Conservation (phyloP, 2,888 invertebrate genomes). For the Drosophila kanekoi region DNA sequence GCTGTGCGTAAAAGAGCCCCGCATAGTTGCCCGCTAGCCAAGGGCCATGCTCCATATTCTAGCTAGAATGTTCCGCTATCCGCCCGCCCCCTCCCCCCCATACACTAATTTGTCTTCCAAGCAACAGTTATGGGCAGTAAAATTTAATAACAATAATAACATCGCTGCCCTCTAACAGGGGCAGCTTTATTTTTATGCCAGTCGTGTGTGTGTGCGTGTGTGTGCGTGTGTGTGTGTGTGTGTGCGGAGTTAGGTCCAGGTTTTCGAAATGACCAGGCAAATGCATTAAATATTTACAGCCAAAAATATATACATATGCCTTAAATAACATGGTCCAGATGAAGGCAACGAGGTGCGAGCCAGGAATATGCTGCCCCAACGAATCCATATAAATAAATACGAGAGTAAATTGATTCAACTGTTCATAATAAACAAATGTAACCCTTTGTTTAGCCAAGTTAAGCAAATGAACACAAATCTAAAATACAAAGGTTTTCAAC, state of each 20-base stretch:
- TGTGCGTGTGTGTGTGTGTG: constrained; percentile 18
- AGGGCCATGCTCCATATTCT: constrained; percentile 2
- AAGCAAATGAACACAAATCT: too few species aligned
- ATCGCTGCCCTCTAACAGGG: constrained; percentile 59
- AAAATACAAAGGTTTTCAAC: background rate
- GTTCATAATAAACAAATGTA: background rate
- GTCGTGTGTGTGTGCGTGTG: constrained; percentile 10
- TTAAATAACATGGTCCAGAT: constrained; percentile 51
- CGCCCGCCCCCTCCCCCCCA: background rate
- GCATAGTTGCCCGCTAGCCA: constrained; percentile 24
- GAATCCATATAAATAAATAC: background rate
- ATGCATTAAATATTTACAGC: constrained; percentile 78
- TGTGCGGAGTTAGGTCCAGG: constrained; percentile 21
- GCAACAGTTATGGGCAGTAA: constrained; percentile 79
- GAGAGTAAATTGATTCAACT: background rate
- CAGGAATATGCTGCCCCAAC: background rate
- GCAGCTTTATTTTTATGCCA: constrained; percentile 62
- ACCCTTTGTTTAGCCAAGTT: too few species aligned
- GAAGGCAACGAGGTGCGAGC: constrained; percentile 16
- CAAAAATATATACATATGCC: constrained; percentile 56
- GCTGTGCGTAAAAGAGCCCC: constrained; percentile 62
- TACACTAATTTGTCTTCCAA: constrained; percentile 63
- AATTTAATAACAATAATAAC: constrained; percentile 81
- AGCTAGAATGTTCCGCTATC: background rate
- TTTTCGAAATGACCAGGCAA: constrained; percentile 58